Base-by-base conservation (phyloP, 2,113 vertebrate species). In the Poeciliopsis retropinna region DNA sequence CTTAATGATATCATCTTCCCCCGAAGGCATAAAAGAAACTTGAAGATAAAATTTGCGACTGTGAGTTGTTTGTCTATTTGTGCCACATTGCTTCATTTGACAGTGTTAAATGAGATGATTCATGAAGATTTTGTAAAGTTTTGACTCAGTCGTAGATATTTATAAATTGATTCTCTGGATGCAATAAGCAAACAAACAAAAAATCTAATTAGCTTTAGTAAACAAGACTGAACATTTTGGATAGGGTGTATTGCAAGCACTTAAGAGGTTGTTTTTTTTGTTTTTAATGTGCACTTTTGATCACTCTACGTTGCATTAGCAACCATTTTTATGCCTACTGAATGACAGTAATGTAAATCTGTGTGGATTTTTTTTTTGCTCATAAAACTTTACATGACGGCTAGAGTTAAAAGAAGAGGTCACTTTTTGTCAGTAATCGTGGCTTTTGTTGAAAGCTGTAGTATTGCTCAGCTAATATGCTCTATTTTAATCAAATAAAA, bases 1-100 rank as follows among this genome's bases (percentile, higher is more conserved):
- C 96, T 97, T 96, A 95, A 95, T 95, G 94, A 88, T 95, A 96
- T 95, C 96, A 95, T 95, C 97, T 96, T 95, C 96, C 95, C 96
- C 96, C 96, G 95, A 94, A 96, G 94, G 94, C 87, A 44, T 96
- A 95, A 97, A 97, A 94, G 92, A 92, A 89, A 94, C 94, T 92
- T 93, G 96, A 95, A 95, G 94, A 95, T 89, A 90, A 60, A 88
- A 85, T 85, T 91, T 88, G 73, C n/a, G 94, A 84, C 87, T 96
- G 80, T 47, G 94, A 95, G 90, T 96, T 90, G 86, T 95, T 94
- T 94, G 76, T 94, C 92, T 6, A 60, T 62, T 80, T 78, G 31
- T 67, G 30, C 27, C 64, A 67, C 71, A n/a, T 67, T 31, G 17
- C 39, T 34, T 57, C 13, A 4, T 61, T 57, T 64, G 22, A 41